phyloP scores from a whole-genome alignment of 2,888 invertebrate genomes.

The Lutraria lutraria region DNA sequence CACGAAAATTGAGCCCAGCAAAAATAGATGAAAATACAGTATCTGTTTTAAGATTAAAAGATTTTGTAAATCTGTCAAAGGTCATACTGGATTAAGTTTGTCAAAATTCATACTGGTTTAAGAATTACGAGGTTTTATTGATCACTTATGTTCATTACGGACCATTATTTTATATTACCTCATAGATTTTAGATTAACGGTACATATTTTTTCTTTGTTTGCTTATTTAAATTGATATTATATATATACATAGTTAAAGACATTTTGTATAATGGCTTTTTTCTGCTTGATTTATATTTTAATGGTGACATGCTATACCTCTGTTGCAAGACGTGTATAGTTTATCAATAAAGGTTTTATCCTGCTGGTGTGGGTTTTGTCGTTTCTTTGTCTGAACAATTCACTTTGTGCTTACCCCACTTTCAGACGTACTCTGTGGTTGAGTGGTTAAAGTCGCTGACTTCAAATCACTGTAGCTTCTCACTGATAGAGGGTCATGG shows the following conservation, averaged over 20 bases:
- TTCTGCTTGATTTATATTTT: slow-evolving; percentile 6
- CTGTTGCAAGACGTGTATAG: neutral
- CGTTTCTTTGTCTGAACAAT: neutral
- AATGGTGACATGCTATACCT: neutral
- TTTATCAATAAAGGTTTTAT: slow-evolving; percentile 16
- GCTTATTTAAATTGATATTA: slow-evolving; percentile 19
- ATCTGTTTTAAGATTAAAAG: no score
- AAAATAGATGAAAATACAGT: no score
- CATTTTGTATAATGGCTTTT: neutral
- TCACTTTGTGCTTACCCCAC: neutral
- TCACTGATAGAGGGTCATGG: no score
- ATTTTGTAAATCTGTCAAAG: no score
- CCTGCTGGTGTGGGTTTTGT: slow-evolving; percentile 1
- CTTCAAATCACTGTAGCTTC: no score
- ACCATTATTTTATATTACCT: neutral
- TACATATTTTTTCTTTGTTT: slow-evolving; percentile 6
- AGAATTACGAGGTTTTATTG: neutral
- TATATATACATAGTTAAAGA: neutral
- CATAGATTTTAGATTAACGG: neutral
- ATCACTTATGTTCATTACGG: slow-evolving; percentile 2
- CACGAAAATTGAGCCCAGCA: no score
- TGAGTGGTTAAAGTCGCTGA: no score
- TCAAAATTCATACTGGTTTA: neutral
- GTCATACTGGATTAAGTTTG: neutral
- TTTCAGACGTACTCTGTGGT: no score